phyloP scores from a whole-genome alignment of 2,113 vertebrate genomes.

The Poeciliopsis turrubarensis region DNA sequence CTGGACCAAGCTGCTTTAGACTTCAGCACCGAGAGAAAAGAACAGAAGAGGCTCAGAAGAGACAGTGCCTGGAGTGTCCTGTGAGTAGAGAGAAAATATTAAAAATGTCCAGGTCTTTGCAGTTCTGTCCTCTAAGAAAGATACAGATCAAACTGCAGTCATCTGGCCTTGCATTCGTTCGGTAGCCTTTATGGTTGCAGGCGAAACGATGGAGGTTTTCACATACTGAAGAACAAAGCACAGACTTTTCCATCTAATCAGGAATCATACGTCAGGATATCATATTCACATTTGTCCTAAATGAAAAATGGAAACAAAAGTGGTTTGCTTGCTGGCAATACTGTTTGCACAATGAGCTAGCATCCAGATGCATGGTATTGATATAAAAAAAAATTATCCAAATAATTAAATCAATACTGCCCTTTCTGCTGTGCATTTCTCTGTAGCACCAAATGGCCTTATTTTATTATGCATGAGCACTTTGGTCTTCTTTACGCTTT shows the following conservation, averaged over 20 bases:
- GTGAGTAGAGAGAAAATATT: constrained; percentile 60
- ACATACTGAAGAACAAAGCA: background rate
- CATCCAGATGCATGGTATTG: constrained; percentile 4
- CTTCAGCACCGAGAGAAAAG: constrained; percentile 86
- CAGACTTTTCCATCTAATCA: background rate
- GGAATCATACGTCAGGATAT: background rate
- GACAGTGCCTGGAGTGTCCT: constrained; percentile 68
- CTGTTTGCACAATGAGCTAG: background rate
- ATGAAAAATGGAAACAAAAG: background rate
- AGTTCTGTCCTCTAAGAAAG: background rate
- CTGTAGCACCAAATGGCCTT: constrained; percentile 12
- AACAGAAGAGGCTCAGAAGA: constrained; percentile 86
- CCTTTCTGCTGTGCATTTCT: constrained; percentile 15
- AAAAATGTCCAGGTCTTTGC: background rate
- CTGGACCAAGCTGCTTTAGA: constrained; percentile 92
- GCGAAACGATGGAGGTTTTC: background rate
- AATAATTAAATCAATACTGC: constrained; percentile 19
- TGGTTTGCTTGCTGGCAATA: background rate
- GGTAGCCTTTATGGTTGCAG: background rate
- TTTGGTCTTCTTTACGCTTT: background rate
- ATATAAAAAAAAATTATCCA: constrained; percentile 9
- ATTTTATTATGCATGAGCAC: constrained; percentile 5
- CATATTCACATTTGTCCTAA: background rate
- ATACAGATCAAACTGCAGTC: background rate
- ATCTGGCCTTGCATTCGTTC: constrained; percentile 11